These are phyloP conservation scores for Poecilia picta DNA, from an alignment of 2,797 vertebrate genomes.

Conservation along the genomic window DNA sequence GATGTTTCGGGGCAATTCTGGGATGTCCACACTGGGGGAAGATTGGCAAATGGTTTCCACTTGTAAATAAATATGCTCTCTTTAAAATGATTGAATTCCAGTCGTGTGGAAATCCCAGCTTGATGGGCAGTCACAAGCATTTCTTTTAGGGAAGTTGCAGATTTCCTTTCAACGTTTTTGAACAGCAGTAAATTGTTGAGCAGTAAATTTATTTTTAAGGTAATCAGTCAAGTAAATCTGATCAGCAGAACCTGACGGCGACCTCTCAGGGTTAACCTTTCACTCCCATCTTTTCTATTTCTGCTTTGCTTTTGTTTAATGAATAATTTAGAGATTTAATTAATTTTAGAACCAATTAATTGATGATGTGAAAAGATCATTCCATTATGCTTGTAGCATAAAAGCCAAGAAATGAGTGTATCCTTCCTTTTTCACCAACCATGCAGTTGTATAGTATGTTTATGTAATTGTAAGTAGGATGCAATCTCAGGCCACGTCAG, in stretches of 20 bases:
- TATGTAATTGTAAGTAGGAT: background rate
- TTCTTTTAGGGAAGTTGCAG: background rate
- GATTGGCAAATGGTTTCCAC: background rate
- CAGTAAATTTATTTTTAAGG: background rate
- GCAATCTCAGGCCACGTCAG: background rate
- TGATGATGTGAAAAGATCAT: background rate
- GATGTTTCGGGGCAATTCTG: background rate
- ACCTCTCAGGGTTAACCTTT: background rate
- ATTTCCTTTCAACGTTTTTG: background rate
- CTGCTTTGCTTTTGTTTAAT: slow-evolving; percentile 1
- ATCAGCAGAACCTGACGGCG: background rate
- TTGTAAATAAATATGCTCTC: background rate
- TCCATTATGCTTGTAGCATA: background rate
- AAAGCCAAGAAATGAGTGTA: background rate
- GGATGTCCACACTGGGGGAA: background rate
- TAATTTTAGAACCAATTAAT: background rate
- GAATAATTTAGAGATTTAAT: background rate
- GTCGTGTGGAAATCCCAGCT: background rate
- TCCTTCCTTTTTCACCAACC: background rate
- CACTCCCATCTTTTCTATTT: background rate
- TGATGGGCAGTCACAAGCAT: background rate
- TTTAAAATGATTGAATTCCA: background rate
- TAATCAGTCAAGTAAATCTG: background rate
- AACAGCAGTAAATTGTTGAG: background rate
- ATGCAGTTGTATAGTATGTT: background rate